phyloP scores from a whole-genome alignment of 1,140 invertebrate species.

The Acromyrmex heyeri region DNA sequence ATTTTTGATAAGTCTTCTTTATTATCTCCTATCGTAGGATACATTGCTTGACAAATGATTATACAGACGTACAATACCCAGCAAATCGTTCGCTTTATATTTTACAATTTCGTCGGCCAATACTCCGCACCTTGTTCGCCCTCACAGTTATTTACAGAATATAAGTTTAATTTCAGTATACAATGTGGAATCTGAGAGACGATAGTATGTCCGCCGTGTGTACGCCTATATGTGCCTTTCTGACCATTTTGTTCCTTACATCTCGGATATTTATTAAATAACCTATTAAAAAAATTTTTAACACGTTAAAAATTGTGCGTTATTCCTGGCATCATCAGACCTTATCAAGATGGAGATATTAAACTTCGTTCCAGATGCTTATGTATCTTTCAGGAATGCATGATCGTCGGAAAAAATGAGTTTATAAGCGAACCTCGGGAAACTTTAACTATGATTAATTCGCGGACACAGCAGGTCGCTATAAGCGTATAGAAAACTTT shows the following conservation, averaged over 20 bases:
- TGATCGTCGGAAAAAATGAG: slow-evolving; percentile 48
- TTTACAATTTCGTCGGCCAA: slow-evolving; percentile 79
- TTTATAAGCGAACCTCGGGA: slow-evolving; percentile 53
- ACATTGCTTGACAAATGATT: slow-evolving; percentile 86
- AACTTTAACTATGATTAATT: slow-evolving; percentile 64
- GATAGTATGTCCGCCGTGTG: slow-evolving; percentile 4
- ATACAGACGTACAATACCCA: slow-evolving; percentile 85
- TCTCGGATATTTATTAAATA: background rate
- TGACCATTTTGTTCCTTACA: background rate
- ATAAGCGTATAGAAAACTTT: slow-evolving; percentile 53
- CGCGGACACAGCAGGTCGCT: slow-evolving; percentile 41
- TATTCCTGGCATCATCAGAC: background rate
- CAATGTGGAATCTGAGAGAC: slow-evolving; percentile 40
- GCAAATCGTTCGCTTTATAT: slow-evolving; percentile 74
- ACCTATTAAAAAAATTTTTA: background rate
- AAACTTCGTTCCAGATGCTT: slow-evolving; percentile 36
- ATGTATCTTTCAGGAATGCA: slow-evolving; percentile 24
- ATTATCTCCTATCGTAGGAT: slow-evolving; percentile 85
- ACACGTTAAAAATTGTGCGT: slow-evolving; percentile 47
- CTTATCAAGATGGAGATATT: slow-evolving; percentile 42
- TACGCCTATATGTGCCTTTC: background rate
- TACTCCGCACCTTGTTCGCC: slow-evolving; percentile 58
- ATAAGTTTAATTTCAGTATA: slow-evolving; percentile 62
- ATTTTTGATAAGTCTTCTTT: slow-evolving; percentile 76
- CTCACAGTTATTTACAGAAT: slow-evolving; percentile 69